A percentile compares a stretch with the other conserved stretches of the same genome.
phyloP scores from a whole-genome alignment of 64 coral and sea anemone species.

The Montipora sp. region DNA sequence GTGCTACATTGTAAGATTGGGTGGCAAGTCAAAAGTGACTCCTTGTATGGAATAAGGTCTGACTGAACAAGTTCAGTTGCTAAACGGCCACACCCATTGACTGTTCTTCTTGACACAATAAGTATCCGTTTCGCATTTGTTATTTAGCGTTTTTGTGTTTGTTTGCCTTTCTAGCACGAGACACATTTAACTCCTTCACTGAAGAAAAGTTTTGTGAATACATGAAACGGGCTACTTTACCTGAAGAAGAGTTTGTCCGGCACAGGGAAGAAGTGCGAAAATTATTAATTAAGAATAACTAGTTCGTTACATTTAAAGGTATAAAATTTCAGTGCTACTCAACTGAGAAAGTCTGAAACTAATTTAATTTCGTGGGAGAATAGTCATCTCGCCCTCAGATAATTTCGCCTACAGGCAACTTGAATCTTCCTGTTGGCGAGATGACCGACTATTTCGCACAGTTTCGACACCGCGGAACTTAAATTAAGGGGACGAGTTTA shows the following conservation, averaged over 20 bases:
- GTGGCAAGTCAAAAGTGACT: too few species aligned
- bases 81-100: too few species aligned
- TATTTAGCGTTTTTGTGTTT: neutral
- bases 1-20: too few species aligned
- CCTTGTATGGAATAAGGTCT: too few species aligned
- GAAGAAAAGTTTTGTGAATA: slow-evolving; percentile 68
- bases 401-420: too few species aligned
- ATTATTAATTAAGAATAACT: neutral
- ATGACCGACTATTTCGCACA: too few species aligned
- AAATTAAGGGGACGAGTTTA: too few species aligned
- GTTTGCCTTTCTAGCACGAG: slow-evolving; percentile 33
- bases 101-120: too few species aligned
- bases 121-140: neutral
- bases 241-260: slow-evolving; percentile 46
- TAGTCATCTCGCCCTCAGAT: too few species aligned
- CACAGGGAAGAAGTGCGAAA: neutral
- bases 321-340: neutral
- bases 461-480: too few species aligned
- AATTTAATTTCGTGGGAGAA: neutral
- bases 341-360: neutral
- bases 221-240: slow-evolving; percentile 47
- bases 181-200: slow-evolving; percentile 21
- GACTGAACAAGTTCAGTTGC: too few species aligned
- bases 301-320: neutral
- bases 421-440: too few species aligned